Conservation (phyloP, 1,140 invertebrate species). For the Drosophila nikananu region DNA sequence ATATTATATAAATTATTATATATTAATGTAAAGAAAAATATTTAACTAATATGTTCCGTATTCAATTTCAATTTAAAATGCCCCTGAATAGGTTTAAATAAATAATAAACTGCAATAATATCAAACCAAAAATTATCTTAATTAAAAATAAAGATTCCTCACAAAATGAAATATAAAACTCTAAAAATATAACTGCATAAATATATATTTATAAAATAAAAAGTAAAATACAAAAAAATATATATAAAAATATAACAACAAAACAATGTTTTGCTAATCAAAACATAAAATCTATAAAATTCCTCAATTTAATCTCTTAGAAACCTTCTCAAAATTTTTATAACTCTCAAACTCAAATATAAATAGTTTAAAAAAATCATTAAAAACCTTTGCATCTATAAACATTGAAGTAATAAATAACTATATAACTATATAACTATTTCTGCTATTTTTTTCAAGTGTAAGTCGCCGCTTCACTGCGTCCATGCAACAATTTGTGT, state of each 20-base stretch:
- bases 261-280: too few relatives aligned
- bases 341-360: not conserved
- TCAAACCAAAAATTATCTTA: not conserved
- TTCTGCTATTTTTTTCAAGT: not conserved
- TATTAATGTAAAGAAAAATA: too few relatives aligned
- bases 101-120: not conserved
- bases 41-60: not conserved
- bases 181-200: not conserved
- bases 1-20: too few relatives aligned
- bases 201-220: too few relatives aligned
- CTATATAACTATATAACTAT: not conserved
- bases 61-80: not conserved
- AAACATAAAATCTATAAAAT: not conserved
- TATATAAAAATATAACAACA: too few relatives aligned
- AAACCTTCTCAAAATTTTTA: not conserved
- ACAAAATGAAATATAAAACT: not conserved
- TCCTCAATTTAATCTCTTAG: not conserved
- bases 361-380: not conserved
- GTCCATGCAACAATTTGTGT: conserved; percentile 52
- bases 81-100: not conserved
- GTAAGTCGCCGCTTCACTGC: conserved; percentile 31
- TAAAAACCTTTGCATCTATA: not conserved
- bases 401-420: not conserved
- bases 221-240: not conserved
- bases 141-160: not conserved